Evolutionary conservation across 2,113 vertebrate species (phyloP), one percentile per base, ranked within the genome.

Genomic region (Sminthopsis crassicaudata): DNA sequence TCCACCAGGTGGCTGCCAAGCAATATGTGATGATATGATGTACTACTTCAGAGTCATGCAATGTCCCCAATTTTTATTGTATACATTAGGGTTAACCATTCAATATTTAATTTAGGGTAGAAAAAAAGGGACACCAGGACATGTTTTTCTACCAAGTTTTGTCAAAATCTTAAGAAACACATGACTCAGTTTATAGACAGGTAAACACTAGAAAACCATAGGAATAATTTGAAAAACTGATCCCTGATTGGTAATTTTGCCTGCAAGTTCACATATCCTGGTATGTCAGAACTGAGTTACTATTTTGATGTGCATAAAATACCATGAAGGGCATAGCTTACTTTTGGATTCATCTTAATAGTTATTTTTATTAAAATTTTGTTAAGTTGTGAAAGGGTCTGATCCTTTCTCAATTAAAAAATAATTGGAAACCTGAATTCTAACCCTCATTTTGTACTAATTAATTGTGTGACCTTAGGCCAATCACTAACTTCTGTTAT

Each of bases 1-100:
- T 97, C 98, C 98, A 97, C 94, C 97, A 98, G 98, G 97, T 98
- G 98, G 98, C 98, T 97, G 96, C 98, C 96, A 94, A 2, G 5
- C 95, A 91, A 25, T 26, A 76, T 11, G 90, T 92, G 57, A 1
- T 36, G n/a, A 93, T 60, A 53, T 91, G 54, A 16, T 46, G 3
- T 57, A 55, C n/a, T 25, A 42, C 84, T 25, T 48, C 23, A 30
- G 46, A 48, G 46, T 12, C 89, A 51, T 46, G 89, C 51, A 53
- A 90, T 76, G 60, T 60, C 92, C 25, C 23, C n/a, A 42, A 48
- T 10, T 46, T n/a, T 90, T 10, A 4, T 90, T 89, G 60, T 91
- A 14, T 22, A 5, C 27, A 7, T 52, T 16, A 0, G 92, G 60
- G 2, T 36, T 55, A 91, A 53, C 24, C 48, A 30, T 57, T 95